A percentile compares a stretch with the other conserved stretches of the same genome.
Evolutionary conservation across 2,797 vertebrate genomes (phyloP).

Genomic region (Parambassis ranga): DNA sequence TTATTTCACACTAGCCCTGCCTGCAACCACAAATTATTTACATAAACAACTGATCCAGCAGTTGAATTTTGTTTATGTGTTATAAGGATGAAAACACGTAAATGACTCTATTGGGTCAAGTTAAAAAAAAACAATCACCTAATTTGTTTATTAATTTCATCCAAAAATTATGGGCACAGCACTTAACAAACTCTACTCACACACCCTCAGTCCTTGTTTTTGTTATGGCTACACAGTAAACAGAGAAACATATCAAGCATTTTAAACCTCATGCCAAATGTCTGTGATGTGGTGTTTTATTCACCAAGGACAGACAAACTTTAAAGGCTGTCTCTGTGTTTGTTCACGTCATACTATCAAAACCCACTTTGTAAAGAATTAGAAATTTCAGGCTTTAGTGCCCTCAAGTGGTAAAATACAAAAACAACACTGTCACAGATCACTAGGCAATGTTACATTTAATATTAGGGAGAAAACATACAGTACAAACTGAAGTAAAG

Average conservation of each 20-base stretch:
- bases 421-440: neutral
- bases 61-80: neutral
- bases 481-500: neutral
- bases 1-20: neutral
- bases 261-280: no score
- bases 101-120: no score
- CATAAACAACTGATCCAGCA: neutral
- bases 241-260: no score
- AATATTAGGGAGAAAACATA: no score
- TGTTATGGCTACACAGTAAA: no score
- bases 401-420: slow-evolving; percentile 13
- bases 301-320: neutral
- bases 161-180: no score
- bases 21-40: neutral
- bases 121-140: no score
- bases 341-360: neutral
- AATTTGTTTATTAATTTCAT: no score
- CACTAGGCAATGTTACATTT: neutral
- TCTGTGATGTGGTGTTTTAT: neutral
- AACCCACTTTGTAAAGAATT: neutral
- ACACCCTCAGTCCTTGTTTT: no score
- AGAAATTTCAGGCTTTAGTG: neutral
- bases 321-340: neutral
- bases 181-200: no score
- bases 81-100: no score